Conservation (phyloP, 2,888 invertebrate species). For the Asteroscopus sphinx region DNA sequence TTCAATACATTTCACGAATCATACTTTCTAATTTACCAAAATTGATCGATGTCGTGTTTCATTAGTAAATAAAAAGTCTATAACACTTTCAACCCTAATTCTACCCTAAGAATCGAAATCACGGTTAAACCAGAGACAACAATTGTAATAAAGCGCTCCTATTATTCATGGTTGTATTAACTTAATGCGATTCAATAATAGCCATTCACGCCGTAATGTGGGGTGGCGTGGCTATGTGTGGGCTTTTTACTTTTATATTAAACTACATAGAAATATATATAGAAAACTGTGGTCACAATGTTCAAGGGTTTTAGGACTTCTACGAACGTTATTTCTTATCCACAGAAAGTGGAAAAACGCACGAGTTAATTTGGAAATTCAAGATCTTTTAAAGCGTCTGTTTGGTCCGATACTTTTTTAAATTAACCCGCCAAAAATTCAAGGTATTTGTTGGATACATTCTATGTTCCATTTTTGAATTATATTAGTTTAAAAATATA, state of each 20-base stretch:
- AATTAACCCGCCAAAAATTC: too few relatives aligned
- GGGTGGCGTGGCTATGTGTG: constrained; percentile 46
- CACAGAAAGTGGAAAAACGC: too few relatives aligned
- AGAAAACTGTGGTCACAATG: constrained; percentile 15
- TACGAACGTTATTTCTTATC: too few relatives aligned
- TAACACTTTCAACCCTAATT: constrained; percentile 46
- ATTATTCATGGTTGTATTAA: constrained; percentile 76
- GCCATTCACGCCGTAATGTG: constrained; percentile 59
- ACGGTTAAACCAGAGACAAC: constrained; percentile 62
- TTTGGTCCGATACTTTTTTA: too few relatives aligned
- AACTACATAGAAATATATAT: constrained; percentile 40
- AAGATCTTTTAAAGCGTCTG: too few relatives aligned
- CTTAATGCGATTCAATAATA: constrained; percentile 76
- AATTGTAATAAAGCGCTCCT: constrained; percentile 71
- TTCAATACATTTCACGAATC: constrained; percentile 4
- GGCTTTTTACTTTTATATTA: constrained; percentile 43
- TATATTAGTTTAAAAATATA: too few relatives aligned
- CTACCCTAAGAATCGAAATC: constrained; percentile 64
- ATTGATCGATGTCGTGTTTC: constrained; percentile 48
- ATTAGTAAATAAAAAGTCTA: constrained; percentile 47
- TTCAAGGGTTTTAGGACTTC: neutral
- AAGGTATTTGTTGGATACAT: too few relatives aligned
- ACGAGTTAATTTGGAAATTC: too few relatives aligned
- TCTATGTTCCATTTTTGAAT: too few relatives aligned
- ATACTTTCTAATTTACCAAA: constrained; percentile 7